Evolutionary conservation across 2,888 invertebrate genomes (phyloP).

Genomic region (Sphaeridia pumilis): DNA sequence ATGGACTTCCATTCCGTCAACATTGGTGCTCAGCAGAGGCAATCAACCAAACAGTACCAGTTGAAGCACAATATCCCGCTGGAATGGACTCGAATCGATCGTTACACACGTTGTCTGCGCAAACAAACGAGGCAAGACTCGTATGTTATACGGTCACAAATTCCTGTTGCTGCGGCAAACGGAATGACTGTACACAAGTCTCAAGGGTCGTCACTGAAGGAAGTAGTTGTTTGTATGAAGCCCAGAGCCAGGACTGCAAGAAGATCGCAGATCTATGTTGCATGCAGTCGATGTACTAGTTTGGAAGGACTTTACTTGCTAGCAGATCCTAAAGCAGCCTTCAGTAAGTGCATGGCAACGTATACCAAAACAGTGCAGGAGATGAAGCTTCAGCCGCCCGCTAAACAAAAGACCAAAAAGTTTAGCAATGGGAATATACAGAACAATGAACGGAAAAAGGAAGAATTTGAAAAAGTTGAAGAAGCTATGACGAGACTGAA

Average conservation of each 20-base stretch:
- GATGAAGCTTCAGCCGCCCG: not conserved
- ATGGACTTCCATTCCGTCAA: constrained; percentile 15
- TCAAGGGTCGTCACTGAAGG: constrained; percentile 16
- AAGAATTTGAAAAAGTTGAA: constrained; percentile 10
- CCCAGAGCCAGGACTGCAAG: not conserved
- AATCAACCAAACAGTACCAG: not conserved
- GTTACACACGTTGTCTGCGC: not conserved
- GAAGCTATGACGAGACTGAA: constrained; percentile 10
- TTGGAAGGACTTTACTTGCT: constrained; percentile 15
- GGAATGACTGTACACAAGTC: constrained; percentile 25
- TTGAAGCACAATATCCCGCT: not conserved
- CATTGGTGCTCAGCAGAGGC: constrained; percentile 9
- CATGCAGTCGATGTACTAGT: constrained; percentile 20
- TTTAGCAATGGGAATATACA: no score
- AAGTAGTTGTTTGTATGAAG: constrained; percentile 12
- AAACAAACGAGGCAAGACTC: not conserved
- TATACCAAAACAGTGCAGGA: not conserved
- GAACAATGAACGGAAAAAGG: no score
- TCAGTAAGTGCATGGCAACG: not conserved
- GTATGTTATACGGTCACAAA: constrained; percentile 16
- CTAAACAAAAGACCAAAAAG: no score
- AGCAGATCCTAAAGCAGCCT: constrained; percentile 10
- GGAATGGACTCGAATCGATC: constrained; percentile 1
- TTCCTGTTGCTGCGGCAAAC: constrained; percentile 21
- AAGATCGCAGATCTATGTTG: constrained; percentile 19